A percentile compares a stretch with the other conserved stretches of the same genome.
These are phyloP conservation scores for Willowsia nigromaculata DNA, from an alignment of 2,888 invertebrate species.

Conservation along the genomic window DNA sequence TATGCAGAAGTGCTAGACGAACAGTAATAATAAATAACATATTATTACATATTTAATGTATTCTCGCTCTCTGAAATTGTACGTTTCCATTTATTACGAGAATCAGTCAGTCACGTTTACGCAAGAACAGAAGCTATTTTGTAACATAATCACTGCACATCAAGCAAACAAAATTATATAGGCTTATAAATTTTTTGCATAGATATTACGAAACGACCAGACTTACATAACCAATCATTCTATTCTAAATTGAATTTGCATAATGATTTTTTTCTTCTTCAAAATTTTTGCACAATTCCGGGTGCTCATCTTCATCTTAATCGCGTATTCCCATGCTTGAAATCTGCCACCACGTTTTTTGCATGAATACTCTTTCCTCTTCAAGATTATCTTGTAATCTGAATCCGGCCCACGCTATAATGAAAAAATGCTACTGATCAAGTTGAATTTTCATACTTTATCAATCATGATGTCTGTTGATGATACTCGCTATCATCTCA, in stretches of 20 bases:
- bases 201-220: too few relatives aligned
- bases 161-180: not conserved
- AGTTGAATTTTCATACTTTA: too few relatives aligned
- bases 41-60: not conserved
- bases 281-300: slow-evolving; percentile 17
- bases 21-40: not conserved
- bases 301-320: not conserved
- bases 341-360: not conserved
- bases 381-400: not conserved
- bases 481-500: not conserved
- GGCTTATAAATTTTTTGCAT: too few relatives aligned
- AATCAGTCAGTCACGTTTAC: slow-evolving; percentile 24
- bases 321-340: not conserved
- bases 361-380: too few relatives aligned
- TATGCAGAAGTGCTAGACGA: not conserved
- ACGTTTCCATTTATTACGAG: too few relatives aligned
- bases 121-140: not conserved
- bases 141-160: not conserved
- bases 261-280: not conserved
- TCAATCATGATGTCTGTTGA: not conserved
- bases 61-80: not conserved
- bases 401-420: not conserved
- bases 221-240: too few relatives aligned
- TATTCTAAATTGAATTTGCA: not conserved
- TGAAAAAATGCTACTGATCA: too few relatives aligned